Conservation (phyloP, 2,797 vertebrate species). For the Lindbergichthys nudifrons region DNA sequence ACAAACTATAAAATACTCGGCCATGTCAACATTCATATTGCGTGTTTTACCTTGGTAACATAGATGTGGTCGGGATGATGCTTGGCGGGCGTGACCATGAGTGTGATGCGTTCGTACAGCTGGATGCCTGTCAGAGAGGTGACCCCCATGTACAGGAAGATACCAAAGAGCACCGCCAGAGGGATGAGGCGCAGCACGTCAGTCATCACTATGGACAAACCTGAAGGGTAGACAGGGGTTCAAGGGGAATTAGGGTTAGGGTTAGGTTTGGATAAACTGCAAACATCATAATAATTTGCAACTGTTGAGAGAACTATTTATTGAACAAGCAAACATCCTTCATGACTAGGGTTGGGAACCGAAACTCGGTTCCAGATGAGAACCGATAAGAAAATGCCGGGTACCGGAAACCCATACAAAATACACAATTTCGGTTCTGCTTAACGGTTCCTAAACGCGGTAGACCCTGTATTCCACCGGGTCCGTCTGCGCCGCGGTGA, state of each 20-base stretch:
- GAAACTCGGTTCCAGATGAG: too few relatives aligned
- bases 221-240: constrained; percentile 69
- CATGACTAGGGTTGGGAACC: too few relatives aligned
- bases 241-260: not conserved
- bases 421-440: too few relatives aligned
- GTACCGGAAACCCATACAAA: too few relatives aligned
- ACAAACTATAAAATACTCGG: constrained; percentile 34
- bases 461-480: too few relatives aligned
- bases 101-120: constrained; percentile 94
- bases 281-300: not conserved
- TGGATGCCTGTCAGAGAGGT: constrained; percentile 97
- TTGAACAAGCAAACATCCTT: constrained; percentile 13
- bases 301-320: constrained; percentile 26
- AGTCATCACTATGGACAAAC: constrained; percentile 97
- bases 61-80: constrained; percentile 98
- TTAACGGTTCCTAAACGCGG: too few relatives aligned
- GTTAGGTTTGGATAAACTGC: not conserved
- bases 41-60: constrained; percentile 91
- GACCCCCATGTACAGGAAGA: constrained; percentile 99
- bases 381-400: too few relatives aligned
- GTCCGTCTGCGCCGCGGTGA: too few relatives aligned
- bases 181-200: constrained; percentile 94
- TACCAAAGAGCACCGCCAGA: constrained; percentile 95
- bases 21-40: constrained; percentile 2
- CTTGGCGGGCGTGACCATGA: constrained; percentile 96